Conservation (phyloP, 2,113 vertebrate genomes). For the Salvelinus alpinus region DNA sequence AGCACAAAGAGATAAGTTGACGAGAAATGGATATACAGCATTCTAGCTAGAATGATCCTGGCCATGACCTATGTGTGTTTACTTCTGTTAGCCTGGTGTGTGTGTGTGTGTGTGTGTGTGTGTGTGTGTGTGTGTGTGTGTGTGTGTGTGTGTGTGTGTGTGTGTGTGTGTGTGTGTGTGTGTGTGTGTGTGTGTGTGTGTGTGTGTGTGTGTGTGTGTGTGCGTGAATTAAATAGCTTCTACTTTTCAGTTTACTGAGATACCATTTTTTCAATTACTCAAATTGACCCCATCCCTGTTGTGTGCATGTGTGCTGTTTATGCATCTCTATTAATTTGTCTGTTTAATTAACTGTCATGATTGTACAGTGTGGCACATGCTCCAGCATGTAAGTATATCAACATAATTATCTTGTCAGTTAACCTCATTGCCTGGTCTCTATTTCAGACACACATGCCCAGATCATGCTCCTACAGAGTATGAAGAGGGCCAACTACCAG, state of each 20-base stretch:
- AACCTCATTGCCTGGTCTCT: not conserved
- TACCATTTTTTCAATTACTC: slow-evolving; percentile 17
- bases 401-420: not conserved
- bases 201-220: too few relatives aligned
- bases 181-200: too few relatives aligned
- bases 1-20: too few relatives aligned
- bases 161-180: too few relatives aligned
- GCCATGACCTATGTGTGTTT: too few relatives aligned
- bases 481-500: slow-evolving; percentile 96
- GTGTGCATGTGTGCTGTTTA: not conserved
- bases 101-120: too few relatives aligned
- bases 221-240: not conserved
- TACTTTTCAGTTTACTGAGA: not conserved
- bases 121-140: too few relatives aligned
- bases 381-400: not conserved
- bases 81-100: too few relatives aligned
- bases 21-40: too few relatives aligned
- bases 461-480: slow-evolving; percentile 87
- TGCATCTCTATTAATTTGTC: slow-evolving; percentile 11
- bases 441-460: slow-evolving; percentile 86
- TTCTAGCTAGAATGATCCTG: too few relatives aligned
- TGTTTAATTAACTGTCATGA: not conserved
- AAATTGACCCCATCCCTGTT: not conserved
- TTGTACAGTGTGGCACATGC: not conserved
- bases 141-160: too few relatives aligned